These are phyloP conservation scores for Chrysolina oricalcia DNA, from an alignment of 2,888 invertebrate genomes.

Conservation along the genomic window DNA sequence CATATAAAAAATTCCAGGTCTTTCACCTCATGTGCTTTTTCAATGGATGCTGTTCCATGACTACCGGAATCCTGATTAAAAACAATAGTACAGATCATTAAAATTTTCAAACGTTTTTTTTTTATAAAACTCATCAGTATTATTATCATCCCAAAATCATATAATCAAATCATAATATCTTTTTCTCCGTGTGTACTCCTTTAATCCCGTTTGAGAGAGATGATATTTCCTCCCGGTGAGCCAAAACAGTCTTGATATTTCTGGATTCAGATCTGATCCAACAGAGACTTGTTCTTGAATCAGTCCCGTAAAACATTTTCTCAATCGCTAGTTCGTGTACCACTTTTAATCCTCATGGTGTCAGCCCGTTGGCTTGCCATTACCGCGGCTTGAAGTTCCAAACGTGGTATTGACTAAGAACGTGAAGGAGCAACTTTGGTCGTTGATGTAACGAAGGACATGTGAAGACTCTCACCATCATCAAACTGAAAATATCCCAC, in stretches of 20 bases:
- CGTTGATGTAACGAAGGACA: background rate
- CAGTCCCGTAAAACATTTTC: background rate
- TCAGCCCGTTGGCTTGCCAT: background rate
- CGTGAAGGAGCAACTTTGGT: background rate
- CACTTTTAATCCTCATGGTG: background rate
- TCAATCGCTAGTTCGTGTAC: background rate
- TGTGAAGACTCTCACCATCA: background rate
- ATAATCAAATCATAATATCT: too few relatives aligned
- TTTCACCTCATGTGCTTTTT: background rate
- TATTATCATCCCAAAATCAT: too few relatives aligned
- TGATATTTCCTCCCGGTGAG: background rate
- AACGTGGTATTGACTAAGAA: background rate
- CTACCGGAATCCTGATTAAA: too few relatives aligned
- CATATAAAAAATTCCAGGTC: background rate
- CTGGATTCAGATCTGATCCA: background rate
- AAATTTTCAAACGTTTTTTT: background rate
- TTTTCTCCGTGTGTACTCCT: too few relatives aligned
- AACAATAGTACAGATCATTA: background rate
- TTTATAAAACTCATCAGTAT: too few relatives aligned
- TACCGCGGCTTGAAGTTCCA: background rate
- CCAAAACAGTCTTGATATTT: background rate
- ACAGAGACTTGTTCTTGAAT: background rate
- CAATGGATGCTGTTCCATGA: background rate
- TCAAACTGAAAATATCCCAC: background rate
- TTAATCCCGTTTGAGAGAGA: too few relatives aligned